Evolutionary conservation across 2,797 vertebrate species (phyloP), one percentile per base, ranked within the genome.

Genomic region (Vireo griseus): DNA sequence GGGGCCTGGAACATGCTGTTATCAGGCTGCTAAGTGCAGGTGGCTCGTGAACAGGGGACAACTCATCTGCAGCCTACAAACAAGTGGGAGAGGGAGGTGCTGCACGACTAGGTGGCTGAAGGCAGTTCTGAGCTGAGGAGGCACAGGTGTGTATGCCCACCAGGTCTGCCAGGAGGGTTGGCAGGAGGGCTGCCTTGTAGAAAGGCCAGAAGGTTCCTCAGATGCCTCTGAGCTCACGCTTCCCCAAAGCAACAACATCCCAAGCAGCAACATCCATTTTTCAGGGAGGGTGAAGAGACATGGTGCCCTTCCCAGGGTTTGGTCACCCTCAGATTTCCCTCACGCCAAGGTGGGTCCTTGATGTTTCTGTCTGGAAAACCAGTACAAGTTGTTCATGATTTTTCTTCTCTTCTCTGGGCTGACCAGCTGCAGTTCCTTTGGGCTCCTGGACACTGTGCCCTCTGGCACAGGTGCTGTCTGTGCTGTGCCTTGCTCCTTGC

Each of bases 101-200:
- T 88, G 75, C 75, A 69, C 16, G 17, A 82, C 51, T 91, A 0
- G 0, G 24, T 44, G 86, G 44, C 72, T 58, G 57, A 51, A 71
- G 71, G 69, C 0, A 0, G 16, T 81, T 91, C 68, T 57, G 59
- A 54, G 8, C 9, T 6, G 18, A 62, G 62, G 48, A 54, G 25
- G 33, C 10, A 4, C 0, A 0, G 26, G 15, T 78, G 37, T 6
- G 28, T 18, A 13, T 31, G 50, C 24, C 8, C 4, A 2, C 35
- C 9, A 3, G 17, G 17, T 59, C 73, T 67, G 28, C 29, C 45
- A 11, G 67, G 50, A 65, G 66, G 9, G 28, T 9, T 0, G 1
- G 1, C 31, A 55, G 78, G 37, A 59, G 55, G 29, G 22, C 67
- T 73, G 31, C 52, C 28, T n/a, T 50, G n/a, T 19, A 22, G 47